phyloP scores from a whole-genome alignment of 2,113 vertebrate genomes.

The Podarcis muralis region DNA sequence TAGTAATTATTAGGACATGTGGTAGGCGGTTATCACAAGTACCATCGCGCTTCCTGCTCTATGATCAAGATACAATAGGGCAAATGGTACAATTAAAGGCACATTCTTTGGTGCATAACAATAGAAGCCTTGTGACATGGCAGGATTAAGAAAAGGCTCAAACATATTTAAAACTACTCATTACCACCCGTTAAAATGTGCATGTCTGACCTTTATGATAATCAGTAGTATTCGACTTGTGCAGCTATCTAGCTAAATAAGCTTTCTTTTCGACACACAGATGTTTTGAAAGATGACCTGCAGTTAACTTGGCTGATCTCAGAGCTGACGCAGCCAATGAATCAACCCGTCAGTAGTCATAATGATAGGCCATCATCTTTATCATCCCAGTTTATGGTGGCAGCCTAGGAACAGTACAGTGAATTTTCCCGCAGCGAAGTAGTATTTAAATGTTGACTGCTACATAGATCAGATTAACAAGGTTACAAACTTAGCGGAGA shows the following conservation, averaged over 20 bases:
- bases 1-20: constrained; percentile 80
- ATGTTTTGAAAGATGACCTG: constrained; percentile 74
- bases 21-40: constrained; percentile 76
- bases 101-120: constrained; percentile 81
- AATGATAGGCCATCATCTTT: constrained; percentile 75
- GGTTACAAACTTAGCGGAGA: constrained; percentile 69
- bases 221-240: constrained; percentile 74
- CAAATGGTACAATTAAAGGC: constrained; percentile 83
- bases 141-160: constrained; percentile 82
- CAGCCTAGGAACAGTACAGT: constrained; percentile 62
- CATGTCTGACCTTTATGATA: constrained; percentile 84
- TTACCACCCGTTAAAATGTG: constrained; percentile 81
- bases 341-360: constrained; percentile 72
- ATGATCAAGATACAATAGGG: constrained; percentile 79
- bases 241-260: constrained; percentile 73
- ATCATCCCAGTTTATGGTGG: constrained; percentile 70
- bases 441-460: constrained; percentile 71
- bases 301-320: constrained; percentile 76
- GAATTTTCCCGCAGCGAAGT: constrained; percentile 57
- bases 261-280: constrained; percentile 73
- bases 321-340: constrained; percentile 63
- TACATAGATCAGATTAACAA: constrained; percentile 72
- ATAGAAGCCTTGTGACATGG: constrained; percentile 82
- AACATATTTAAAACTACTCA: constrained; percentile 83
- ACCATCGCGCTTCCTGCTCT: constrained; percentile 73